Percentiles rank a stretch among this genome's conserved stretches.
Evolutionary conservation across 1,140 invertebrate species (phyloP).

Genomic region (Gryon sp.): DNA sequence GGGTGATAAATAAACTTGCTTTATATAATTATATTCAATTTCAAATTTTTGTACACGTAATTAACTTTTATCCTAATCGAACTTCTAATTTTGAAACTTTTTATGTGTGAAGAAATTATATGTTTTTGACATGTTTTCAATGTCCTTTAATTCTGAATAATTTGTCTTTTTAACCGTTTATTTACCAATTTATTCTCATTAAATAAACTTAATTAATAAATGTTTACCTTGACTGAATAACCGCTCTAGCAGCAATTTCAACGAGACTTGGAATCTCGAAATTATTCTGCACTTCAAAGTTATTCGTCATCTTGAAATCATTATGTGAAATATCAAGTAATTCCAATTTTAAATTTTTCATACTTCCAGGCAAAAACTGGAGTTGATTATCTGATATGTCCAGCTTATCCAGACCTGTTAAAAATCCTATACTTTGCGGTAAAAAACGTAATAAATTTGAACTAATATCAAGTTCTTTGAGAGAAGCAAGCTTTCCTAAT

Average conservation of each 20-base stretch:
- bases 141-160: not conserved
- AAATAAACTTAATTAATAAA: constrained; percentile 2
- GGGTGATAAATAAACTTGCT: too few species aligned
- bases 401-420: constrained; percentile 74
- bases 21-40: too few species aligned
- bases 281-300: constrained; percentile 44
- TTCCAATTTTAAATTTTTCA: constrained; percentile 80
- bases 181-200: not conserved
- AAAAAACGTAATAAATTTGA: constrained; percentile 77
- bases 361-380: constrained; percentile 77
- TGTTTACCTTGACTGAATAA: constrained; percentile 74
- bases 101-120: too few species aligned
- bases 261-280: constrained; percentile 67
- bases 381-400: constrained; percentile 81
- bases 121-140: too few species aligned
- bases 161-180: too few species aligned
- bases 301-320: constrained; percentile 70
- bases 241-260: constrained; percentile 63
- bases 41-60: too few species aligned
- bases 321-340: constrained; percentile 81
- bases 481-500: constrained; percentile 82
- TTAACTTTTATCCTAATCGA: too few species aligned
- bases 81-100: too few species aligned
- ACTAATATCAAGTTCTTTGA: constrained; percentile 72
- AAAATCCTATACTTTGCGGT: constrained; percentile 77